phyloP scores from a whole-genome alignment of 2,797 vertebrate genomes.

The Chelonia mydas region DNA sequence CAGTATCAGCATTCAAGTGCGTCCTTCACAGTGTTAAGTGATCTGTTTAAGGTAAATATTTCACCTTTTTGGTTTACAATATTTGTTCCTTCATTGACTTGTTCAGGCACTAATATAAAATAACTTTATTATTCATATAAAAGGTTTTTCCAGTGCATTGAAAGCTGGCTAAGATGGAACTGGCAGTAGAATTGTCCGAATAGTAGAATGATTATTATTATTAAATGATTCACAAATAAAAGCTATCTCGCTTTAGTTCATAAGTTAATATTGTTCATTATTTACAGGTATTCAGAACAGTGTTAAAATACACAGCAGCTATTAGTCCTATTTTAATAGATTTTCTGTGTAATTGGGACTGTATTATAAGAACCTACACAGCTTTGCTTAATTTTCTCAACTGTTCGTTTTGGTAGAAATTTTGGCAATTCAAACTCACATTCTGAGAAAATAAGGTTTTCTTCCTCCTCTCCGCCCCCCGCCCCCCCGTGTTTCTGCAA shows the following conservation, averaged over 20 bases:
- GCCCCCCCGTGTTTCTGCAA: neutral
- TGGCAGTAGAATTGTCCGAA: neutral
- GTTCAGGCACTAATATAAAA: neutral
- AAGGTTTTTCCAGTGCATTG: neutral
- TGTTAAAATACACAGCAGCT: neutral
- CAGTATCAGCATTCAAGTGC: neutral
- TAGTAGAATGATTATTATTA: too few relatives aligned
- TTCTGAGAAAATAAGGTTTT: conserved; percentile 17
- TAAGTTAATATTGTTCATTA: neutral
- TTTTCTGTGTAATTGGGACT: neutral
- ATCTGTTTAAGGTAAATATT: neutral
- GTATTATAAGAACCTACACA: neutral
- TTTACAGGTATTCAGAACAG: neutral
- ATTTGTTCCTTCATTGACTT: neutral
- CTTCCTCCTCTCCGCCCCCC: too few relatives aligned
- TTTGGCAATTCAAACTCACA: conserved; percentile 28
- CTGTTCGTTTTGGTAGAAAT: neutral
- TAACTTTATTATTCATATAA: neutral
- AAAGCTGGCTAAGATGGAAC: neutral
- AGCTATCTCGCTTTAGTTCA: neutral
- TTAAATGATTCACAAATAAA: neutral
- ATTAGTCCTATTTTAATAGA: neutral
- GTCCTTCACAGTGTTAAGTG: neutral
- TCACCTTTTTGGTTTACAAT: neutral
- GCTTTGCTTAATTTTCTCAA: neutral